Conservation (phyloP, 2,888 invertebrate genomes). For the Bellardia pandia region DNA sequence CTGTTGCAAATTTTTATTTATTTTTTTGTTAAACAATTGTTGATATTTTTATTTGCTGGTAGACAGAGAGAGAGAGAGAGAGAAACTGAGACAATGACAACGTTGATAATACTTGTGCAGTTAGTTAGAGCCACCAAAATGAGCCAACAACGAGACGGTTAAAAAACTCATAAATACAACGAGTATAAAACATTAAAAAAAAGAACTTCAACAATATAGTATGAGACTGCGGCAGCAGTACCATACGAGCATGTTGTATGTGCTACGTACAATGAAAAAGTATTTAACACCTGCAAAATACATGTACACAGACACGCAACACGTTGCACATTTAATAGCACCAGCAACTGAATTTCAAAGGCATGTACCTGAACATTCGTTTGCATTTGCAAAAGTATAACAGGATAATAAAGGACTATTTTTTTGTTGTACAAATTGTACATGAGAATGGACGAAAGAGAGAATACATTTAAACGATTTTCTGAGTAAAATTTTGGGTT, state of each 20-base stretch:
- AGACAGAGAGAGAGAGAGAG: slow-evolving; percentile 2
- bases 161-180: slow-evolving; percentile 74
- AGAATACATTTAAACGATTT: slow-evolving; percentile 18
- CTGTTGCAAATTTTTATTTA: slow-evolving; percentile 29
- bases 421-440: slow-evolving; percentile 1
- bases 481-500: neutral
- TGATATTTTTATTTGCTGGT: neutral
- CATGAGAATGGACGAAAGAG: neutral
- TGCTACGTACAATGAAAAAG: slow-evolving; percentile 50
- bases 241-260: neutral
- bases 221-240: neutral
- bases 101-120: slow-evolving; percentile 46
- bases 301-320: slow-evolving; percentile 54
- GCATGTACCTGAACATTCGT: neutral
- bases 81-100: slow-evolving; percentile 5
- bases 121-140: slow-evolving; percentile 49
- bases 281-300: slow-evolving; percentile 73
- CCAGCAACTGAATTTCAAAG: slow-evolving; percentile 13
- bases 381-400: slow-evolving; percentile 18
- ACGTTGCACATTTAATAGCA: slow-evolving; percentile 36
- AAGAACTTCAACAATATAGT: neutral
- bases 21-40: slow-evolving; percentile 31
- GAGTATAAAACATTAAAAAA: slow-evolving; percentile 18
- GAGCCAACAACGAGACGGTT: slow-evolving; percentile 70
- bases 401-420: slow-evolving; percentile 35